Evolutionary conservation across 2,113 vertebrate genomes (phyloP).

Genomic region (Aplodontia rufa): DNA sequence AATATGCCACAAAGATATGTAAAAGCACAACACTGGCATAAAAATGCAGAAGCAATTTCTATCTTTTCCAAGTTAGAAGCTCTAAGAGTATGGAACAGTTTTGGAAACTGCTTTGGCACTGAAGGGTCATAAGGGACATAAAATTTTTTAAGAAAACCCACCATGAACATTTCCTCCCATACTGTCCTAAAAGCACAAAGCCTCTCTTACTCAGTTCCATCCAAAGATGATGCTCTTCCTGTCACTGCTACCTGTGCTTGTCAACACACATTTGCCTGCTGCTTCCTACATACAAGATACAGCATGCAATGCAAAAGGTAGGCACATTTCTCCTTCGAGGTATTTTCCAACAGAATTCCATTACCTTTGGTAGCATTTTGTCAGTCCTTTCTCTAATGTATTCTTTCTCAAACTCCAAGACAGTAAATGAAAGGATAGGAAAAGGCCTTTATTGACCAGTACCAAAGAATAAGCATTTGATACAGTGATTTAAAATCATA

Average conservation of each 20-base stretch:
- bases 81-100: neutral
- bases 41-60: neutral
- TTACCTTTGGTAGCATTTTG: neutral
- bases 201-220: neutral
- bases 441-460: neutral
- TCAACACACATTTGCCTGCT: neutral
- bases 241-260: neutral
- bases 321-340: neutral
- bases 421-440: conserved; percentile 13
- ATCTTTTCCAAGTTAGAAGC: neutral
- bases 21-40: neutral
- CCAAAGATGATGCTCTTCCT: neutral
- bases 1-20: conserved; percentile 1
- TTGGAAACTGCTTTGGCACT: neutral
- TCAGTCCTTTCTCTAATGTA: neutral
- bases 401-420: conserved; percentile 33
- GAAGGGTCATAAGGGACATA: neutral
- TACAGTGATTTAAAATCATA: neutral
- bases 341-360: neutral
- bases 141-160: conserved; percentile 12
- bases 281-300: neutral
- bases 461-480: neutral
- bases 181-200: neutral
- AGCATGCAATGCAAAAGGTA: neutral
- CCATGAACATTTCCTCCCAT: neutral